These are phyloP conservation scores for Eustalomyia histrio DNA, from an alignment of 2,888 invertebrate genomes.

Conservation along the genomic window DNA sequence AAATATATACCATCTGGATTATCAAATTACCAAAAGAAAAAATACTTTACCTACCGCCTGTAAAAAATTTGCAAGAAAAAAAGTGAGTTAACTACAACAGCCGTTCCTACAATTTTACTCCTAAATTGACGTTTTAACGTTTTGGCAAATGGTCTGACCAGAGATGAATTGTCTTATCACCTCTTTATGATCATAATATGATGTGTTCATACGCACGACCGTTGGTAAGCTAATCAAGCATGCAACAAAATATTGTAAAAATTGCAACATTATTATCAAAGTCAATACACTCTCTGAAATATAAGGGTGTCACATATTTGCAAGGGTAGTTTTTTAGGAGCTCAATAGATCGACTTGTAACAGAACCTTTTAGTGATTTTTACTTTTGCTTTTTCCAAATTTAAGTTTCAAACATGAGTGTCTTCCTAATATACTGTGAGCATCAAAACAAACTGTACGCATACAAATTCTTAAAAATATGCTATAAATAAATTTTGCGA, in stretches of 20 bases:
- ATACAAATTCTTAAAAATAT: too few relatives aligned
- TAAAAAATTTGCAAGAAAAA: neutral
- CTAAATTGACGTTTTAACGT: neutral
- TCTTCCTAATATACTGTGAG: too few relatives aligned
- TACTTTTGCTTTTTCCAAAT: too few relatives aligned
- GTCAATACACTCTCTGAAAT: neutral
- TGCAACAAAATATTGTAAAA: slow-evolving; percentile 27
- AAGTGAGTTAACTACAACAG: neutral
- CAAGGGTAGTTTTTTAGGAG: too few relatives aligned
- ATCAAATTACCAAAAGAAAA: slow-evolving; percentile 30
- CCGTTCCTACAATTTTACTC: neutral
- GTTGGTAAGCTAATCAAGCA: slow-evolving; percentile 32
- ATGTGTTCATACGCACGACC: slow-evolving; percentile 38
- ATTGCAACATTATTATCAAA: slow-evolving; percentile 23
- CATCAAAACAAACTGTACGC: too few relatives aligned
- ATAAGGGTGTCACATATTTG: neutral
- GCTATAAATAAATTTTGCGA: too few relatives aligned
- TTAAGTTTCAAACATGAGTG: too few relatives aligned
- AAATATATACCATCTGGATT: slow-evolving; percentile 42
- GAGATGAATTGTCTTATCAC: slow-evolving; percentile 48
- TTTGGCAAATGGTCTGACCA: slow-evolving; percentile 52
- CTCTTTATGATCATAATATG: slow-evolving; percentile 27
- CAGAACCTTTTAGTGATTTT: too few relatives aligned
- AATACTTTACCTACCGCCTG: slow-evolving; percentile 48
- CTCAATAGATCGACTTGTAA: too few relatives aligned